These are phyloP conservation scores for Emmelina monodactyla DNA, from an alignment of 2,888 invertebrate species.

Conservation along the genomic window DNA sequence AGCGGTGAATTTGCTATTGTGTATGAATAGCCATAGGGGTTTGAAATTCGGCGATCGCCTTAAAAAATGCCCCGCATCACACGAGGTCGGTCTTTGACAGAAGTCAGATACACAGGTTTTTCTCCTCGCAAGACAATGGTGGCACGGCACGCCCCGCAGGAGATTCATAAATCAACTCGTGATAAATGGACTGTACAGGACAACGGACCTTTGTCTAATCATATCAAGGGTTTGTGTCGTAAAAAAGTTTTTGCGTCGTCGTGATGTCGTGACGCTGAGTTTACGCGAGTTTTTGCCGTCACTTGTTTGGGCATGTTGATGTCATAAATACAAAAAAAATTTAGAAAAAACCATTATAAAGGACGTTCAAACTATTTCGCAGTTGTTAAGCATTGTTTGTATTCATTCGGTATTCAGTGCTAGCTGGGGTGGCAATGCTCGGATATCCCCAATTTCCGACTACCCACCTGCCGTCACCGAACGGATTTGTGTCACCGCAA, in stretches of 20 bases:
- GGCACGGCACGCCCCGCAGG: slow-evolving; percentile 25
- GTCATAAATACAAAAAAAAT: too few species aligned
- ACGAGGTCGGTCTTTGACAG: neutral
- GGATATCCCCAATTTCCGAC: slow-evolving; percentile 48
- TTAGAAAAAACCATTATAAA: too few species aligned
- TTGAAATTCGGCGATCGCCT: neutral
- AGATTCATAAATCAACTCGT: slow-evolving; percentile 45
- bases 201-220: slow-evolving; percentile 1
- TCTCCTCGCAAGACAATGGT: slow-evolving; percentile 21
- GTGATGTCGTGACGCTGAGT: too few species aligned
- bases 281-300: too few species aligned
- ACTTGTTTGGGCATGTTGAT: too few species aligned
- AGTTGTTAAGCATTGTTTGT: too few species aligned
- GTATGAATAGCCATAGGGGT: too few species aligned
- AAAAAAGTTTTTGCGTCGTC: neutral
- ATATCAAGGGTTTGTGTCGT: neutral
- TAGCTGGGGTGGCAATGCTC: too few species aligned
- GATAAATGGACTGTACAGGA: slow-evolving; percentile 45
- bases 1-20: too few species aligned
- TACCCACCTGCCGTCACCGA: slow-evolving; percentile 23
- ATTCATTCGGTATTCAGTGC: too few species aligned
- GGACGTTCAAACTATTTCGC: too few species aligned
- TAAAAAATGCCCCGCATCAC: neutral
- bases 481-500: slow-evolving; percentile 27
- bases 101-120: slow-evolving; percentile 4